Conservation (phyloP, 2,888 invertebrate species). For the Abrostola tripartita region DNA sequence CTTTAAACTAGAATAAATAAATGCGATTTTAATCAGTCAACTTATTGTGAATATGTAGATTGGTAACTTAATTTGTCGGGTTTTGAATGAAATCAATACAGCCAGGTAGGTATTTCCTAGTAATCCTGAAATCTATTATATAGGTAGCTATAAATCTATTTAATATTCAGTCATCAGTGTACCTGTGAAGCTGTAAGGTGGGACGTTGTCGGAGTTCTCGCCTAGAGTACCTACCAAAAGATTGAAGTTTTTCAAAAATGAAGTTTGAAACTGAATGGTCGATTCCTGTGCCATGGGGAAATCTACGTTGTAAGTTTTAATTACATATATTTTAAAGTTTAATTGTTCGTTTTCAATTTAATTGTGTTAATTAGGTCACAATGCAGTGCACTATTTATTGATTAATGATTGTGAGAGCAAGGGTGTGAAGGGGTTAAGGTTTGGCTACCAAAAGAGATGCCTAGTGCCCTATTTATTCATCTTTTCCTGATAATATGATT, state of each 20-base stretch:
- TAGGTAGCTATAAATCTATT: neutral
- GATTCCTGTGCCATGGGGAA: conserved; percentile 88
- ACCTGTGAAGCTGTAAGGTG: neutral
- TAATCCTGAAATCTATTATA: neutral
- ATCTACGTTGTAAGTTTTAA: conserved; percentile 81
- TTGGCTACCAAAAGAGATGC: too few species aligned
- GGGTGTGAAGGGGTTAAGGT: too few species aligned
- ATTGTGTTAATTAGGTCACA: too few species aligned
- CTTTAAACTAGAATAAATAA: neutral
- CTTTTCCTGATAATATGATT: too few species aligned
- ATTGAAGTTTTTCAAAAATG: conserved; percentile 35
- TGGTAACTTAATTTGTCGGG: neutral
- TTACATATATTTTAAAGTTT: neutral
- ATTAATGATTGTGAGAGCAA: too few species aligned
- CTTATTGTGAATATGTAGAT: neutral
- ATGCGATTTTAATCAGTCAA: neutral
- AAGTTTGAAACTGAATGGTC: conserved; percentile 62
- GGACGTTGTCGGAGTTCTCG: neutral
- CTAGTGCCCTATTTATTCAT: too few species aligned
- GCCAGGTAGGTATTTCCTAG: neutral
- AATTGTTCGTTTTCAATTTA: too few species aligned
- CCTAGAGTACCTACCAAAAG: too few species aligned
- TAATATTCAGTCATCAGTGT: neutral
- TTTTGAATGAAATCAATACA: conserved; percentile 1
- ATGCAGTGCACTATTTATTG: too few species aligned